Evolutionary conservation across 2,113 vertebrate species (phyloP).

Genomic region (Haemorhous mexicanus): DNA sequence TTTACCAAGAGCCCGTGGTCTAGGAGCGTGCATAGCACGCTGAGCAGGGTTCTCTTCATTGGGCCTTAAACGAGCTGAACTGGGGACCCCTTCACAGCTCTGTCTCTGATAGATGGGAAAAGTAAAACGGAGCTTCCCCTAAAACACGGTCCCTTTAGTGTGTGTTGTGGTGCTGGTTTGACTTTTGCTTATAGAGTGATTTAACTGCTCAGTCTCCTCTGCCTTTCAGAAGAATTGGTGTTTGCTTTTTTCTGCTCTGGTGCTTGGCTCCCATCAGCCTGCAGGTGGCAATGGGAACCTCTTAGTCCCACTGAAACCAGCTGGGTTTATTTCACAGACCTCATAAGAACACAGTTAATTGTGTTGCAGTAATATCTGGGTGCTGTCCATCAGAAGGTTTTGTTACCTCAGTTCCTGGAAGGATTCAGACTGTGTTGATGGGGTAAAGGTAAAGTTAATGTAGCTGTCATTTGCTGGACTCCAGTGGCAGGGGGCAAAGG

Average conservation of each 20-base stretch:
- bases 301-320: not conserved
- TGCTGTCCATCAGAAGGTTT: not conserved
- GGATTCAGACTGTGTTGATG: not conserved
- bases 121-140: not conserved
- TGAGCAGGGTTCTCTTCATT: not conserved
- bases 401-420: not conserved
- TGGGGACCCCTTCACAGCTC: not conserved
- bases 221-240: not conserved
- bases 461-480: not conserved
- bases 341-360: not conserved
- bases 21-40: not conserved
- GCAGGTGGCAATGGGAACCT: not conserved
- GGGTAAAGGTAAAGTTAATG: not conserved
- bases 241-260: not conserved
- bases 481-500: not conserved
- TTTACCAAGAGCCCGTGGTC: rapidly evolving
- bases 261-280: not conserved
- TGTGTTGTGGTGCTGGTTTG: not conserved
- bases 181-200: not conserved
- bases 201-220: not conserved
- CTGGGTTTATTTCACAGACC: not conserved
- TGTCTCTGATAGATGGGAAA: not conserved
- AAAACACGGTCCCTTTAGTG: not conserved
- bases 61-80: not conserved
- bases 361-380: not conserved